phyloP scores from a whole-genome alignment of 1,140 invertebrate species.

The Ephestia elutella region DNA sequence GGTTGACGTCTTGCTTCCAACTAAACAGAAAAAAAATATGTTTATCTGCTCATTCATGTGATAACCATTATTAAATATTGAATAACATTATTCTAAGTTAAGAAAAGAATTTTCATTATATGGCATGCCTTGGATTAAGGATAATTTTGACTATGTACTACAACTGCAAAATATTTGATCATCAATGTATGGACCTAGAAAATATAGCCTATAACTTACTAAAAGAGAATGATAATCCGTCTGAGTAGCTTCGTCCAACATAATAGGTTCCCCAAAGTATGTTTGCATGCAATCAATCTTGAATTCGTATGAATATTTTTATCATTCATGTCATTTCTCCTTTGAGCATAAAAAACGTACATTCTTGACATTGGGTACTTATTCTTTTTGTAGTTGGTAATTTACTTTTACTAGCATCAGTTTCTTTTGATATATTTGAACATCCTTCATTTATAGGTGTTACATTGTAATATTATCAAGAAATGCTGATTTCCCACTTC shows the following conservation, averaged over 20 bases:
- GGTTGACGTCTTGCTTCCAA: slow-evolving; percentile 33
- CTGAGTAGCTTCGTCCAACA: background rate
- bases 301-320: background rate
- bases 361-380: background rate
- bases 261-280: background rate
- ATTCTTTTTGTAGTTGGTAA: background rate
- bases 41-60: background rate
- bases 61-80: no score
- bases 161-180: no score
- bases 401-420: background rate
- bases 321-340: no score
- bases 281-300: background rate
- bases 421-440: background rate
- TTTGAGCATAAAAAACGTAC: no score
- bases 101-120: no score
- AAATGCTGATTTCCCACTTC: background rate
- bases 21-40: slow-evolving; percentile 35
- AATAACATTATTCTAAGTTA: no score
- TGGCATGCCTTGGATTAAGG: no score
- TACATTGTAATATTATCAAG: background rate
- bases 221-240: background rate
- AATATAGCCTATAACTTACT: background rate
- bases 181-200: no score
- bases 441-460: background rate
- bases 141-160: no score